phyloP scores from a whole-genome alignment of 2,888 invertebrate genomes.

The Apodemia duryi region DNA sequence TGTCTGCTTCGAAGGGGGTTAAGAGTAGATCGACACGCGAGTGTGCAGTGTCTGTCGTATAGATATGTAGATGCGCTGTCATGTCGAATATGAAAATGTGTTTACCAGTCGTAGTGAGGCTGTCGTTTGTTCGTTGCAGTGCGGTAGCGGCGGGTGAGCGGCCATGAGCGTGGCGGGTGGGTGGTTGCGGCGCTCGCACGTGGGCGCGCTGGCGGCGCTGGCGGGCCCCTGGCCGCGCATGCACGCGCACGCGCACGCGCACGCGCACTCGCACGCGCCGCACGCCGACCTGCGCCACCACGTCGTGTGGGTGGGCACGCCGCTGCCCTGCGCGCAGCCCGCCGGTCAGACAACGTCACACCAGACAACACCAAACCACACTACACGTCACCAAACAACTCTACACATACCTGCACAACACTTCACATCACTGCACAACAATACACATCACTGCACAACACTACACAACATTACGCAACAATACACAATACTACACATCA shows the following conservation, averaged over 20 bases:
- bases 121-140: neutral
- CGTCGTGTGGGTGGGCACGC: constrained; percentile 98
- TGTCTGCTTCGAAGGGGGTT: too few relatives aligned
- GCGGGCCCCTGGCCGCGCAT: constrained; percentile 85
- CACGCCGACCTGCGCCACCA: constrained; percentile 90
- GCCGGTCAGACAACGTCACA: constrained; percentile 44
- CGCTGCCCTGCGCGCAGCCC: constrained; percentile 90
- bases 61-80: too few relatives aligned
- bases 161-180: constrained; percentile 37
- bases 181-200: constrained; percentile 54
- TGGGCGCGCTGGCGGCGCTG: constrained; percentile 47
- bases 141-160: constrained; percentile 25
- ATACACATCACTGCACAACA: too few relatives aligned
- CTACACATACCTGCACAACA: too few relatives aligned
- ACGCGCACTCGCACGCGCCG: constrained; percentile 65
- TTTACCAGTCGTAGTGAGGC: neutral
- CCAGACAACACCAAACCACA: too few relatives aligned
- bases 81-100: neutral
- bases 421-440: too few relatives aligned
- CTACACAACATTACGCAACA: too few relatives aligned
- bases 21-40: too few relatives aligned
- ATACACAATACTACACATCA: too few relatives aligned
- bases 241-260: constrained; percentile 82
- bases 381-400: too few relatives aligned
- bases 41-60: too few relatives aligned